Evolutionary conservation across 2,797 vertebrate genomes (phyloP), one percentile per base, ranked within the genome.

Genomic region (Lacerta bilineata): DNA sequence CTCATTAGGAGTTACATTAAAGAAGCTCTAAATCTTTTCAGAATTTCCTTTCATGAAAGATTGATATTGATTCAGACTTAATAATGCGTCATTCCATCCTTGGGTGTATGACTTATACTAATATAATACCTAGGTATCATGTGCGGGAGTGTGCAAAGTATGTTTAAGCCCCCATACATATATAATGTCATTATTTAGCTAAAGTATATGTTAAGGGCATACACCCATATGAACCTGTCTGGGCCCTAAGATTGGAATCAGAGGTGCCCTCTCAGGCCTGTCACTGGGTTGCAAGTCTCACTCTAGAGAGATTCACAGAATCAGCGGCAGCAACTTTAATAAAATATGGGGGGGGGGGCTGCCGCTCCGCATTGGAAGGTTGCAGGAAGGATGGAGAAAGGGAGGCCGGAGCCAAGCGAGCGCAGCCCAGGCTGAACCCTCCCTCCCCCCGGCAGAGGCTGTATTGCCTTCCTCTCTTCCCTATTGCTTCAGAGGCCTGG

Each of bases 1-100:
- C 86, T 93, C 86, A n/a, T 94, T 93, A 88, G 0, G 0, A 80
- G 85, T 92, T 41, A 59, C 90, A 87, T 88, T 92, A 93, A 92
- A 92, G 92, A 91, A 90, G 85, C 18, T 15, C 29, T 87, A 91
- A 93, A 95, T 87, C 82, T 78, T n/a, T 0, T 90, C 91, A 91
- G 92, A 92, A 95, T 94, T 91, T 80, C 79, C 41, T 89, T 85
- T 89, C 74, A 18, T 61, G 90, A 90, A 84, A 87, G 87, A 25
- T 75, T 74, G 90, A 93, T 50, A 77, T 77, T 94, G 88, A 90
- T 88, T 86, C 91, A 59, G 46, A 77, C 78, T 85, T 76, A 92
- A 89, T 69, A 7, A 92, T 88, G 75, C 50, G 43, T 88, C 91
- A 84, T 85, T 29, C 33, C 39, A 43, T 59, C 64, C 82, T 89